Conservation (phyloP, 2,797 vertebrate genomes). For the Enteromius thamalakanensis region DNA sequence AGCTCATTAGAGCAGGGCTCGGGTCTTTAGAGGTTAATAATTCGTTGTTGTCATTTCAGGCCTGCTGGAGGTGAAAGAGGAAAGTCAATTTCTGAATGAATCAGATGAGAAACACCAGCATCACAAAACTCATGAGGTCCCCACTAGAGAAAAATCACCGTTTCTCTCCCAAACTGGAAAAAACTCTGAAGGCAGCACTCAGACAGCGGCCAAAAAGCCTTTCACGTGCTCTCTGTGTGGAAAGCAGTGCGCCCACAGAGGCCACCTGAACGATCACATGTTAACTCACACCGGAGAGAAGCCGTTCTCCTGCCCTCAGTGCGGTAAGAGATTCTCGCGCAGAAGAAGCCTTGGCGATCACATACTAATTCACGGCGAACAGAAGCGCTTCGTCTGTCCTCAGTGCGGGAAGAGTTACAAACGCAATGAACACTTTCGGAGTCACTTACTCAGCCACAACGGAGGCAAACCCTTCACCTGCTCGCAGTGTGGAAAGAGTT, state of each 20-base stretch:
- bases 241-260: conserved; percentile 2
- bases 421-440: conserved; percentile 18
- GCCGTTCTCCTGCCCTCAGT: conserved; percentile 16
- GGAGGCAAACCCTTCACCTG: conserved; percentile 23
- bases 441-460: conserved; percentile 7
- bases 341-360: conserved; percentile 9
- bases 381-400: conserved; percentile 26
- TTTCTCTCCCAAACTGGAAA: neutral
- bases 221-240: conserved; percentile 14
- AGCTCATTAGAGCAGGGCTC: too few species aligned
- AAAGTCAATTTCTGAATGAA: neutral
- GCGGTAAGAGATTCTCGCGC: conserved; percentile 17
- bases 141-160: neutral
- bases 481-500: conserved; percentile 26
- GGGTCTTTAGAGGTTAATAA: too few species aligned
- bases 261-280: conserved; percentile 32
- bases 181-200: neutral
- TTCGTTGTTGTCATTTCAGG: neutral
- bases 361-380: neutral
- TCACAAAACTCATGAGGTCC: neutral
- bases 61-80: neutral
- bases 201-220: neutral
- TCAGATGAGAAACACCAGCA: neutral
- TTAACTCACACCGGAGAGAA: conserved; percentile 29
- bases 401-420: conserved; percentile 25